Conservation (phyloP, 2,113 vertebrate genomes). For the Lepus timidus region DNA sequence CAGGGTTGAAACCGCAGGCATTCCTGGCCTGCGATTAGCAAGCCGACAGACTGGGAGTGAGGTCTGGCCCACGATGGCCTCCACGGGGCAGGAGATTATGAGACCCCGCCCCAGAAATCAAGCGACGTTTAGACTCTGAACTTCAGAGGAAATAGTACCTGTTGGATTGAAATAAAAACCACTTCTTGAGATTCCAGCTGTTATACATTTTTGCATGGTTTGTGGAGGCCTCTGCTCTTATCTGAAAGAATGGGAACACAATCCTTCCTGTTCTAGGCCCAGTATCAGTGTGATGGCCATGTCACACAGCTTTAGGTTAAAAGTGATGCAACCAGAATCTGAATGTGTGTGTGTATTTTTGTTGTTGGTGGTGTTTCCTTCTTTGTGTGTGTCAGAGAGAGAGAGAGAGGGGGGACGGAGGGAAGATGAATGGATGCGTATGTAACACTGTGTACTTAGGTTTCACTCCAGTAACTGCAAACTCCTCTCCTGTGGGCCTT, state of each 20-base stretch:
- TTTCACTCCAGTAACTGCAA: neutral
- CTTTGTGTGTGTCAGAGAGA: neutral
- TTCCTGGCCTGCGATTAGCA: neutral
- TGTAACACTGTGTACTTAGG: neutral
- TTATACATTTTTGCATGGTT: neutral
- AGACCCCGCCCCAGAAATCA: neutral
- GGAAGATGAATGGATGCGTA: neutral
- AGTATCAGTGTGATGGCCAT: neutral
- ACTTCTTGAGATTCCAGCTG: constrained; percentile 50
- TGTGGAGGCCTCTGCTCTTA: neutral
- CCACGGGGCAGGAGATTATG: neutral
- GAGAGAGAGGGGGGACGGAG: neutral
- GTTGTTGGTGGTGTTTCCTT: constrained; percentile 3
- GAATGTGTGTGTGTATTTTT: neutral
- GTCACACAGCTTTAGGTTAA: neutral
- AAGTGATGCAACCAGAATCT: neutral
- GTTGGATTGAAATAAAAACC: neutral
- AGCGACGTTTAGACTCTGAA: constrained; percentile 8
- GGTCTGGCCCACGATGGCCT: neutral
- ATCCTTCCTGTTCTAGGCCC: neutral
- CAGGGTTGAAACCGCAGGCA: neutral
- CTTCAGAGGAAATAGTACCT: neutral
- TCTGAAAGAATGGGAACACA: neutral
- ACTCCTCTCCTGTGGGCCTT: neutral
- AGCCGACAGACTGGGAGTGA: neutral